phyloP scores from a whole-genome alignment of 2,113 vertebrate genomes.

The Colinus virginianus region DNA sequence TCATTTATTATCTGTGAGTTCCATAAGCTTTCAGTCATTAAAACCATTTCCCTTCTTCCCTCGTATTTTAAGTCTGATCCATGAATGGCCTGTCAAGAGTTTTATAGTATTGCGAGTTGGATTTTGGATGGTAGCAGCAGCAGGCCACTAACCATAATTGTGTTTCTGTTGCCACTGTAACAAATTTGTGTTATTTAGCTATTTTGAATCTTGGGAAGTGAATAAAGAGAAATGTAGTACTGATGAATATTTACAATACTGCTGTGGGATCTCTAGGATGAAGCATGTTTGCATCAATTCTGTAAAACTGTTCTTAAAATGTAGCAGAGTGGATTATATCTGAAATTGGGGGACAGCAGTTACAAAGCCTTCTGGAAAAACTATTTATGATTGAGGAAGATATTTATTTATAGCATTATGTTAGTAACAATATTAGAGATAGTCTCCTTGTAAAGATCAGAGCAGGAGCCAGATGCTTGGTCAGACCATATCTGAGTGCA shows the following conservation, averaged over 20 bases:
- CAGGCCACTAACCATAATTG: conserved; percentile 72
- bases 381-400: background rate
- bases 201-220: conserved; percentile 62
- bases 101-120: conserved; percentile 46
- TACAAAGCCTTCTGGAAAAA: background rate
- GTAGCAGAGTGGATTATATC: background rate
- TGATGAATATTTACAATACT: conserved; percentile 47
- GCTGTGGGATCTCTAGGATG: conserved; percentile 35
- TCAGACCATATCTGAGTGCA: background rate
- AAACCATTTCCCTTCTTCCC: conserved; percentile 11
- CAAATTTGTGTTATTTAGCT: conserved; percentile 66
- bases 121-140: conserved; percentile 58
- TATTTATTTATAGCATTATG: background rate
- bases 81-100: conserved; percentile 63
- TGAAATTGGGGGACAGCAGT: background rate
- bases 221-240: conserved; percentile 35
- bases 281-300: conserved; percentile 23
- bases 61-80: conserved; percentile 47
- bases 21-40: conserved; percentile 15
- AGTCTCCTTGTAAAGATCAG: background rate
- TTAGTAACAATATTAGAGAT: background rate
- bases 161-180: conserved; percentile 64
- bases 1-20: background rate
- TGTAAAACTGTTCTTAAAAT: conserved; percentile 34
- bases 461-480: background rate